phyloP scores from a whole-genome alignment of 2,888 invertebrate species.

The Campoplex capitator region DNA sequence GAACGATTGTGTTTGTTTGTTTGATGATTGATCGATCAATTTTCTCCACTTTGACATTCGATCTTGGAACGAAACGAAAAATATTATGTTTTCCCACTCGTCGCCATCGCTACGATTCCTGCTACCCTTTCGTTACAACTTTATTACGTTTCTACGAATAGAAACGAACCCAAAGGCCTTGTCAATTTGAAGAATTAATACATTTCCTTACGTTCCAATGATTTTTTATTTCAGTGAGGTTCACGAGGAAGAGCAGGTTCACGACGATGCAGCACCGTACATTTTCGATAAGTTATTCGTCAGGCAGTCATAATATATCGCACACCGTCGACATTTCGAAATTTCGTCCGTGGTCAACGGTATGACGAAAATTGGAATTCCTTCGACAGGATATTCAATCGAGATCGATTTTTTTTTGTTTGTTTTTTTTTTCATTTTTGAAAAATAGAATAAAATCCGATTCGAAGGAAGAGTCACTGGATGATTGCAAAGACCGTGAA shows the following conservation, averaged over 20 bases:
- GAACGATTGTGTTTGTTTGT: constrained; percentile 14
- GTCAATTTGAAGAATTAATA: neutral
- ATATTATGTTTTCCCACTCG: too few relatives aligned
- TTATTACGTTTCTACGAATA: neutral
- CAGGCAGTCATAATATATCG: neutral
- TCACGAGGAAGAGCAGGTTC: neutral
- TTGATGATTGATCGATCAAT: neutral
- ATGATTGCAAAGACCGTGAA: too few relatives aligned
- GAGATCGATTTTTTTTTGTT: neutral
- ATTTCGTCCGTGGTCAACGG: neutral
- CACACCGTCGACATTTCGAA: neutral
- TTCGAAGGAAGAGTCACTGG: too few relatives aligned
- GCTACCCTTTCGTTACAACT: neutral
- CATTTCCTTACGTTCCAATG: neutral
- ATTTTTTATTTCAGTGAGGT: neutral
- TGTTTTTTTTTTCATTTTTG: neutral
- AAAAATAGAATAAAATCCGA: too few relatives aligned
- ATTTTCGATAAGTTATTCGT: neutral
- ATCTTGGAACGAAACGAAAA: too few relatives aligned
- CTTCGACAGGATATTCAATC: neutral
- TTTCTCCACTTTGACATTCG: neutral
- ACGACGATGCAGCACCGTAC: neutral
- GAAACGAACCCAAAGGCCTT: neutral
- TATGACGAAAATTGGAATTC: neutral
- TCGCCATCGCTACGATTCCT: too few relatives aligned